Evolutionary conservation across 2,113 vertebrate species (phyloP).

Genomic region (Pedionomus torquatus): DNA sequence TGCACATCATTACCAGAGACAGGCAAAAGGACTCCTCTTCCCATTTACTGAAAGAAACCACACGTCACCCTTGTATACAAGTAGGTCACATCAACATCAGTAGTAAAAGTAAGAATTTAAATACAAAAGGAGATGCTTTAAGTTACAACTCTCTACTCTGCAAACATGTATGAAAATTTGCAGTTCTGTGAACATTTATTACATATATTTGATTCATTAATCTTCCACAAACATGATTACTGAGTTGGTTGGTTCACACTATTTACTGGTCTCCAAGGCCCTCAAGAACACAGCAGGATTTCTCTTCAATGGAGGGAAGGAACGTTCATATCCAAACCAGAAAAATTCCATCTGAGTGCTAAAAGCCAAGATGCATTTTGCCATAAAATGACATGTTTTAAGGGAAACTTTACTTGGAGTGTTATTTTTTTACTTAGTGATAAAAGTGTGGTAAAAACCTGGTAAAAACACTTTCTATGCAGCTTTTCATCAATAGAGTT

Average conservation of each 20-base stretch:
- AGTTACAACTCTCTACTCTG: not conserved
- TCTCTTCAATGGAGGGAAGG: not conserved
- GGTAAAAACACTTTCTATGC: not conserved
- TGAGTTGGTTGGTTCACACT: not conserved
- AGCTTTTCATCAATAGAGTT: not conserved
- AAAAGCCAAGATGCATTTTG: not conserved
- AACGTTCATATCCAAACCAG: not conserved
- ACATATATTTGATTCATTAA: rapidly evolving
- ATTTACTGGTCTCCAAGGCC: not conserved
- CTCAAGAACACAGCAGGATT: not conserved
- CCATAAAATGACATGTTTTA: not conserved
- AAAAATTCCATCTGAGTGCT: not conserved
- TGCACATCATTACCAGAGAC: not conserved
- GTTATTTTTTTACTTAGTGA: not conserved
- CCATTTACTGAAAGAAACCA: not conserved
- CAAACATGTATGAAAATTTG: not conserved
- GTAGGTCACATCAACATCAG: not conserved
- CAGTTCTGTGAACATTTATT: not conserved
- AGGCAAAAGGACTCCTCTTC: not conserved
- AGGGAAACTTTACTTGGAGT: not conserved
- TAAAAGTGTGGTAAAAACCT: not conserved
- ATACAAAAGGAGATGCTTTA: not conserved
- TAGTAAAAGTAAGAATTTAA: not conserved
- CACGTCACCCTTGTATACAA: rapidly evolving
- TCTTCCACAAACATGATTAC: not conserved